phyloP scores from a whole-genome alignment of 2,113 vertebrate species.

The Zapornia atra region DNA sequence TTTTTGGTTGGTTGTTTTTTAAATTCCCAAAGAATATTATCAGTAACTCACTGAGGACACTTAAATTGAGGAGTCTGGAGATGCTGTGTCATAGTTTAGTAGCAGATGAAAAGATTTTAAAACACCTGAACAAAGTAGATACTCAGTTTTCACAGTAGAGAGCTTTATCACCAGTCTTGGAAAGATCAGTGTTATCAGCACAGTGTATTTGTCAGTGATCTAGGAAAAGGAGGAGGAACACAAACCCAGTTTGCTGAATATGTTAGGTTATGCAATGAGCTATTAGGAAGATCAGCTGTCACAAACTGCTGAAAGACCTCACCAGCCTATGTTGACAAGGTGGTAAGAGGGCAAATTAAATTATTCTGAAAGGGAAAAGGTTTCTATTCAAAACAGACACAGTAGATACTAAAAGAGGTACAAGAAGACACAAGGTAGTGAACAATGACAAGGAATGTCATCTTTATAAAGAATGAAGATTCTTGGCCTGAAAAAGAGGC shows the following conservation, averaged over 20 bases:
- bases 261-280: neutral
- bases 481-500: neutral
- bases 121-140: neutral
- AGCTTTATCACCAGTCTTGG: neutral
- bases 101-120: neutral
- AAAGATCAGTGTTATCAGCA: neutral
- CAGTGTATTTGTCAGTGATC: rapidly evolving
- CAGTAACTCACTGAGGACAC: neutral
- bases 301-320: neutral
- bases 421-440: neutral
- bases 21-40: neutral
- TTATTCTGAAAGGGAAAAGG: neutral
- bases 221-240: neutral
- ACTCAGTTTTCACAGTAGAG: neutral
- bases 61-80: neutral
- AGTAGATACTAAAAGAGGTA: neutral
- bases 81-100: neutral
- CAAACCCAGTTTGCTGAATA: neutral
- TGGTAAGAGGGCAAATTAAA: constrained; percentile 1
- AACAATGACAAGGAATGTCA: neutral
- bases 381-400: neutral
- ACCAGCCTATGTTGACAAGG: neutral
- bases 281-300: neutral
- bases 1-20: too few species aligned
- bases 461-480: neutral